These are phyloP conservation scores for Urocyon cinereoargenteus DNA, from an alignment of 2,797 vertebrate species.

Conservation along the genomic window DNA sequence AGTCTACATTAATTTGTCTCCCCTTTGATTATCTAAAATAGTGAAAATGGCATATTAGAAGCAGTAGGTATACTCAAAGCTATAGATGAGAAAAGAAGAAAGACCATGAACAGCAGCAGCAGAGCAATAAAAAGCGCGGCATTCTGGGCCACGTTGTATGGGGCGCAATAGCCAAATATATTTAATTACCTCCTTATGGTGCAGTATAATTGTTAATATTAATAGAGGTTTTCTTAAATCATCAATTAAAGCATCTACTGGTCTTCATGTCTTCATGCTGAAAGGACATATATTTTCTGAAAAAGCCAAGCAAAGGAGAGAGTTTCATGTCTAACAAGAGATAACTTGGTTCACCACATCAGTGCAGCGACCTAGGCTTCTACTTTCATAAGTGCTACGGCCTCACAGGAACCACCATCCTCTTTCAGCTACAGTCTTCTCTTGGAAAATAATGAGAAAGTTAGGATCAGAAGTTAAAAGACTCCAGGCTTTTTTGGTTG, in stretches of 20 bases:
- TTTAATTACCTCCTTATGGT: neutral
- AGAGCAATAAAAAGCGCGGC: neutral
- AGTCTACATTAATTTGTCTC: constrained; percentile 22
- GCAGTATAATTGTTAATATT: neutral
- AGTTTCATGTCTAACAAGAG: neutral
- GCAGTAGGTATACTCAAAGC: neutral
- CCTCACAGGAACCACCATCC: neutral
- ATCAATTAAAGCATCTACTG: neutral
- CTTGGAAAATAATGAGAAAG: neutral
- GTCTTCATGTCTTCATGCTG: too few species aligned
- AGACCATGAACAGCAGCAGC: neutral
- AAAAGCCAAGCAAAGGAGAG: neutral
- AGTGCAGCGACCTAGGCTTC: neutral
- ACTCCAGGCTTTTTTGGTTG: neutral
- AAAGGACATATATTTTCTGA: neutral
- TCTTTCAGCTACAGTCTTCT: neutral
- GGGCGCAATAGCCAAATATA: neutral
- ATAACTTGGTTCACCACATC: fast-evolving
- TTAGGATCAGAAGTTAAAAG: neutral
- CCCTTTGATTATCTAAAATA: constrained; percentile 11
- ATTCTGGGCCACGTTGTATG: neutral
- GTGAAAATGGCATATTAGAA: neutral
- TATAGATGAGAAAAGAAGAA: constrained; percentile 7
- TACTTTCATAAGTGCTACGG: neutral
- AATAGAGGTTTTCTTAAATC: constrained; percentile 33